phyloP scores from a whole-genome alignment of 1,140 invertebrate genomes.

The Drosophila subpulchrella region DNA sequence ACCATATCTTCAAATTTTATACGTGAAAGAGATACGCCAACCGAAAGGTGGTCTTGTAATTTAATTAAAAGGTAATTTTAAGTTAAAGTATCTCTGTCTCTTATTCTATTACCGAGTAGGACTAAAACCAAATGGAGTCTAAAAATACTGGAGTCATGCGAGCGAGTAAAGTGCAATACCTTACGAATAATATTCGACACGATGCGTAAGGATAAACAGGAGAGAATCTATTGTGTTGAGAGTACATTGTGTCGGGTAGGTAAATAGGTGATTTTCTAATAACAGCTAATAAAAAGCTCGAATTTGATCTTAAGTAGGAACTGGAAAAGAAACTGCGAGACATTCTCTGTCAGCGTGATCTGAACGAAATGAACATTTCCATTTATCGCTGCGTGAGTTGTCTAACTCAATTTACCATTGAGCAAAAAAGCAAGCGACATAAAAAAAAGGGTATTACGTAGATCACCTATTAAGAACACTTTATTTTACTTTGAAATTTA shows the following conservation, averaged over 20 bases:
- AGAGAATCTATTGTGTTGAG: slow-evolving; percentile 86
- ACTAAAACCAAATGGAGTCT: slow-evolving; percentile 87
- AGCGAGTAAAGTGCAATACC: slow-evolving; percentile 84
- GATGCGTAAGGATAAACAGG: slow-evolving; percentile 86
- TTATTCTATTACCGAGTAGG: slow-evolving; percentile 53
- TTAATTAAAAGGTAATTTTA: not conserved
- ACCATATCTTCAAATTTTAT: slow-evolving; percentile 78
- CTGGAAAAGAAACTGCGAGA: slow-evolving; percentile 85
- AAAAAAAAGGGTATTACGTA: slow-evolving; percentile 6
- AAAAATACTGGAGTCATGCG: slow-evolving; percentile 86
- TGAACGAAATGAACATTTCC: slow-evolving; percentile 85
- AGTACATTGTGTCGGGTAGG: slow-evolving; percentile 86
- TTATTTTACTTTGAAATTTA: not conserved
- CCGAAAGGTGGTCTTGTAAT: slow-evolving; percentile 56
- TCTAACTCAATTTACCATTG: slow-evolving; percentile 86
- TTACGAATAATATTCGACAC: slow-evolving; percentile 88
- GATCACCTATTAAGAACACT: not conserved
- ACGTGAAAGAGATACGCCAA: slow-evolving; percentile 80
- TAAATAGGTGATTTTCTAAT: not conserved
- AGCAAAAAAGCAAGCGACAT: slow-evolving; percentile 72
- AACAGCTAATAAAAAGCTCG: no score
- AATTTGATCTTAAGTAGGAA: slow-evolving; percentile 78
- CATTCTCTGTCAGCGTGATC: slow-evolving; percentile 85
- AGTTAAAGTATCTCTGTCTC: not conserved
- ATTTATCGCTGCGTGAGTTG: slow-evolving; percentile 88